Evolutionary conservation across 2,113 vertebrate species (phyloP), one percentile per base, ranked within the genome.

Genomic region (Eulacestoma nigropectus): DNA sequence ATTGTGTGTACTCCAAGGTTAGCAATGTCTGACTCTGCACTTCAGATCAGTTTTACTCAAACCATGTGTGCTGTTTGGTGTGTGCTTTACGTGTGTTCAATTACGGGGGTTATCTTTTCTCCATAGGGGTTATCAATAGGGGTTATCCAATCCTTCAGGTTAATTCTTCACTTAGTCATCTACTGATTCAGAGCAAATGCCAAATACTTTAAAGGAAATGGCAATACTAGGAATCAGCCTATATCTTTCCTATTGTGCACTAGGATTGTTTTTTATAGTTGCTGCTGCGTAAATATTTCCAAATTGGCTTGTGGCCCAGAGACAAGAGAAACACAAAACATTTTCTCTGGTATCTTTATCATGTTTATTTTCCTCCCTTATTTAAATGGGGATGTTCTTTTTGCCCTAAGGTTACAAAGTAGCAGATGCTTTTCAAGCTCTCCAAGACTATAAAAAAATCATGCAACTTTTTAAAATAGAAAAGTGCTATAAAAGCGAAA

Each of bases 151-250:
- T 92, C 89, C 76, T 85, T 60, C 39, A 77, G 65, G 56, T 95
- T 94, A 91, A 83, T 76, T 79, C 89, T 84, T 87, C 75, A 65
- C 75, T 94, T 86, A 92, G n/a, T 53, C 53, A 57, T 95, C 50
- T 62, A 49, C 82, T 90, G 59, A 90, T 63, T 63, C 0, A 67
- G 50, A 76, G 19, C 46, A 92, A 88, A 94, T 84, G 68, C 37
- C 79, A 92, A 94, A 69, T 30, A 47, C 50, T 92, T 88, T 21
- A 88, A 69, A 93, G 68, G 76, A 94, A 92, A 93, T 22, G 47
- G 42, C 39, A 86, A 53, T 32, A 55, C 37, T 19, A 83, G 37
- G 50, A 35, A 77, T 86, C 55, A 80, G 30, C n/a, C 33, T 56
- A 7, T 62, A 69, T 64, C 3, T 21, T 64, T 87, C 1, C 2